These are phyloP conservation scores for Monoplex corrugatus DNA, from an alignment of 2,888 invertebrate species.

Conservation along the genomic window DNA sequence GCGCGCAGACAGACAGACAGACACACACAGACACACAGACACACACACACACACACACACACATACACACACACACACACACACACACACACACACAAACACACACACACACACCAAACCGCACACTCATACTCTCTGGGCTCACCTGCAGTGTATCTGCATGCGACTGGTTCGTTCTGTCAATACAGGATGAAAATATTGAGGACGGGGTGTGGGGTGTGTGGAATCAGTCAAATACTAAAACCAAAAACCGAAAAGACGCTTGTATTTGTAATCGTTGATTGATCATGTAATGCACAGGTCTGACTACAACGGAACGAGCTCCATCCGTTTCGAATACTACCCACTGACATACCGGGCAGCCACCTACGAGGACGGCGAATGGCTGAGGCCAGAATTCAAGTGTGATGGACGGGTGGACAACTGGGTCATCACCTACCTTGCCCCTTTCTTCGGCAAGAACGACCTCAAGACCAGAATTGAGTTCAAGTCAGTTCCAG, in stretches of 20 bases:
- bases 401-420: constrained; percentile 90
- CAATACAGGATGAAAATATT: no score
- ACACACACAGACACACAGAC: not conserved
- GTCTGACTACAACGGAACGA: constrained; percentile 69
- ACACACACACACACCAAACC: no score
- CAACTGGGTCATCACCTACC: constrained; percentile 97
- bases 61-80: not conserved
- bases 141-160: no score
- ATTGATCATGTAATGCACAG: no score
- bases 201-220: no score
- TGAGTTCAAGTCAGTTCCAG: constrained; percentile 78
- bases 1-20: not conserved
- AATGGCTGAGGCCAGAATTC: constrained; percentile 94
- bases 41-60: not conserved
- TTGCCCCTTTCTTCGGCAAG: constrained; percentile 95
- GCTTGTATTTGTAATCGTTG: no score
- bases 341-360: constrained; percentile 84
- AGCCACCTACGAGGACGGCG: constrained; percentile 74
- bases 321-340: constrained; percentile 78
- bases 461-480: constrained; percentile 77
- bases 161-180: no score
- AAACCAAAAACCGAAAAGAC: no score
- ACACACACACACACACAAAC: no score
- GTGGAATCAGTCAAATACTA: no score
- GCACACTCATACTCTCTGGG: no score